These are phyloP conservation scores for Anthoptus insignis DNA, from an alignment of 2,888 invertebrate genomes.

Conservation along the genomic window DNA sequence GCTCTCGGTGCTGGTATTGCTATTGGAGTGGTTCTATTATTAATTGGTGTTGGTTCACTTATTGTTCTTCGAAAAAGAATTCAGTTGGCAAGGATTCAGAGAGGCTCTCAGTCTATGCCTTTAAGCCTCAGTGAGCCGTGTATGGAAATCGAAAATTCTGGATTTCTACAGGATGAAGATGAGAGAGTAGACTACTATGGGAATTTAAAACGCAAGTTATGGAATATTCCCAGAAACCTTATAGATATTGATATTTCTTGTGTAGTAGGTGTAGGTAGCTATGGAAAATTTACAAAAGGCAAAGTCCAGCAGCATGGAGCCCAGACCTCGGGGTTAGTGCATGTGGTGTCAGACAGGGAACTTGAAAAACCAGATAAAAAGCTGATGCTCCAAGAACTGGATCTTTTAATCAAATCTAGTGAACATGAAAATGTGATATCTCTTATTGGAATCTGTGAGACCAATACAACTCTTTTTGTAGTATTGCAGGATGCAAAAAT, in stretches of 20 bases:
- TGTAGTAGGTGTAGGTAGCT: constrained; percentile 91
- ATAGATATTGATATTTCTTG: constrained; percentile 91
- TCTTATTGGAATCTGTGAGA: constrained; percentile 93
- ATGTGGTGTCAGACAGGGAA: constrained; percentile 88
- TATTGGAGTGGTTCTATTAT: constrained; percentile 90
- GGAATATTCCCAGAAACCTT: constrained; percentile 90
- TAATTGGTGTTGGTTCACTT: constrained; percentile 88
- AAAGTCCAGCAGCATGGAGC: constrained; percentile 88
- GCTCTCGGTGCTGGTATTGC: constrained; percentile 88
- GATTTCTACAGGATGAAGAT: constrained; percentile 91
- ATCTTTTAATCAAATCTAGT: constrained; percentile 89
- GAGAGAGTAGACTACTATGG: constrained; percentile 90
- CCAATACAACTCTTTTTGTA: constrained; percentile 91
- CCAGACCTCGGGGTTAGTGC: constrained; percentile 86
- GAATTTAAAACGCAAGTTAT: constrained; percentile 91
- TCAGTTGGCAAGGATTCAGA: constrained; percentile 76
- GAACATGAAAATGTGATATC: constrained; percentile 91
- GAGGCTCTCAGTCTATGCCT: constrained; percentile 86
- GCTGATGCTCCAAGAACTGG: constrained; percentile 90
- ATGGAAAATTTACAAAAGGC: constrained; percentile 92
- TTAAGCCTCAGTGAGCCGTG: constrained; percentile 93
- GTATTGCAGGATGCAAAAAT: constrained; percentile 90
- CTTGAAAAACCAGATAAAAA: constrained; percentile 84
- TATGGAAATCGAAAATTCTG: constrained; percentile 93
- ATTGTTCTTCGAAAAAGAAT: constrained; percentile 85